phyloP scores from a whole-genome alignment of 2,888 invertebrate genomes.

The Bombylius major region DNA sequence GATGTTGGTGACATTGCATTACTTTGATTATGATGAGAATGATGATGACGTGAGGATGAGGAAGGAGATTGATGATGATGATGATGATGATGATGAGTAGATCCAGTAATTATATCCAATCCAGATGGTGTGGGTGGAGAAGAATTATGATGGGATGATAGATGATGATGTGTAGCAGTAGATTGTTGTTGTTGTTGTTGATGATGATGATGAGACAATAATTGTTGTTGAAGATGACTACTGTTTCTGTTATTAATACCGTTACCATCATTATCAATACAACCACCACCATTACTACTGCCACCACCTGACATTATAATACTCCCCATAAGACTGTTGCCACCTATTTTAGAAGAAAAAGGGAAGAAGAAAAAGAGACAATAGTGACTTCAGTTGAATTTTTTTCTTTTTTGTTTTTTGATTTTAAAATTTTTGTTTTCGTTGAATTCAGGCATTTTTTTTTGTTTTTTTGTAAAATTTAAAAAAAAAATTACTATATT shows the following conservation, averaged over 20 bases:
- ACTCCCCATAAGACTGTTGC: conserved; percentile 33
- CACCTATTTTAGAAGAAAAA: conserved; percentile 10
- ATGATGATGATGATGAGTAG: conserved; percentile 21
- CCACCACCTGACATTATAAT: conserved; percentile 36
- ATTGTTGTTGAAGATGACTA: conserved; percentile 26
- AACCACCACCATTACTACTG: conserved; percentile 27
- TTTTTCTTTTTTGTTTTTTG: conserved; percentile 13
- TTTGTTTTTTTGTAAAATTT: background rate
- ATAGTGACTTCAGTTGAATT: conserved; percentile 37
- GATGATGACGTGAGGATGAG: conserved; percentile 25
- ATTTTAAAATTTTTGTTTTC: conserved; percentile 10
- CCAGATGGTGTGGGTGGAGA: background rate
- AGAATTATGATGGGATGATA: conserved; percentile 17
- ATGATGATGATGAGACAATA: conserved; percentile 25
- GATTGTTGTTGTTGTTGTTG: conserved; percentile 23
- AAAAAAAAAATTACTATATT: conserved; percentile 4
- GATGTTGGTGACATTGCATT: conserved; percentile 27
- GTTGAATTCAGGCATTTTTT: conserved; percentile 8
- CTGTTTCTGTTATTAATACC: conserved; percentile 14
- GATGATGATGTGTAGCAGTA: conserved; percentile 18
- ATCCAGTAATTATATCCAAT: conserved; percentile 3
- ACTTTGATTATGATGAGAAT: conserved; percentile 30
- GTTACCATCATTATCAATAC: background rate
- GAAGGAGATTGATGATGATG: conserved; percentile 24
- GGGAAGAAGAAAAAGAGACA: conserved; percentile 39